Evolutionary conservation across 2,797 vertebrate genomes (phyloP).

Genomic region (Carduelis carduelis): DNA sequence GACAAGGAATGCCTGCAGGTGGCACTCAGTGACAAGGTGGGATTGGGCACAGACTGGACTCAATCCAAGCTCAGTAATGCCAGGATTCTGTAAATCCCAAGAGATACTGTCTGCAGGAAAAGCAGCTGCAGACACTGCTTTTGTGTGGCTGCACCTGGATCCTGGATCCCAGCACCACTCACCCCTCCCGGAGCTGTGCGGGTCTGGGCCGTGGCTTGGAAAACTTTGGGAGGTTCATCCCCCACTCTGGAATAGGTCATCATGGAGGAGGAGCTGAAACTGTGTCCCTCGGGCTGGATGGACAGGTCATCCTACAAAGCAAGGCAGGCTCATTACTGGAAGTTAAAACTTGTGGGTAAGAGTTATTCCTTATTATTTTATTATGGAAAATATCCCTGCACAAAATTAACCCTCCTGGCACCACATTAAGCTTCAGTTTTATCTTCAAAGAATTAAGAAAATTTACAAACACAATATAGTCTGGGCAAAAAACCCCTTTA

Average conservation of each 20-base stretch:
- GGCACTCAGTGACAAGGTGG: not conserved
- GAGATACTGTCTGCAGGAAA: not conserved
- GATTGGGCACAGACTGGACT: fast-evolving
- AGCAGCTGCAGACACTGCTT: not conserved
- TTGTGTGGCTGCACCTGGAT: fast-evolving
- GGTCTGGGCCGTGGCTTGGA: slow-evolving; percentile 86
- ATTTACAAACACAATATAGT: not conserved
- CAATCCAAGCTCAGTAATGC: not conserved
- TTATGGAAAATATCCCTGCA: not conserved
- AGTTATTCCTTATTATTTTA: not conserved
- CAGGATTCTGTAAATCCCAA: not conserved
- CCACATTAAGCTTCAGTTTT: not conserved
- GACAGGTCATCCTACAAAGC: slow-evolving; percentile 79
- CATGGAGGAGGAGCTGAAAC: slow-evolving; percentile 90
- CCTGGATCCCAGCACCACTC: slow-evolving; percentile 53
- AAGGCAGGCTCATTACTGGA: not conserved
- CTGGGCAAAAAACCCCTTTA: not conserved
- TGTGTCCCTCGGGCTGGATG: slow-evolving; percentile 78
- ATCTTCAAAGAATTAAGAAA: not conserved
- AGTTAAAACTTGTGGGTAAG: fast-evolving
- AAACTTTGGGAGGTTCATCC: slow-evolving; percentile 88
- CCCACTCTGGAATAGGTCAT: slow-evolving; percentile 91
- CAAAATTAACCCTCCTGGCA: not conserved
- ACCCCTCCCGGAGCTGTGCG: slow-evolving; percentile 90
- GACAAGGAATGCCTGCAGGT: fast-evolving